Base-by-base conservation (phyloP, 2,797 vertebrate species). In the Vespertilio murinus region DNA sequence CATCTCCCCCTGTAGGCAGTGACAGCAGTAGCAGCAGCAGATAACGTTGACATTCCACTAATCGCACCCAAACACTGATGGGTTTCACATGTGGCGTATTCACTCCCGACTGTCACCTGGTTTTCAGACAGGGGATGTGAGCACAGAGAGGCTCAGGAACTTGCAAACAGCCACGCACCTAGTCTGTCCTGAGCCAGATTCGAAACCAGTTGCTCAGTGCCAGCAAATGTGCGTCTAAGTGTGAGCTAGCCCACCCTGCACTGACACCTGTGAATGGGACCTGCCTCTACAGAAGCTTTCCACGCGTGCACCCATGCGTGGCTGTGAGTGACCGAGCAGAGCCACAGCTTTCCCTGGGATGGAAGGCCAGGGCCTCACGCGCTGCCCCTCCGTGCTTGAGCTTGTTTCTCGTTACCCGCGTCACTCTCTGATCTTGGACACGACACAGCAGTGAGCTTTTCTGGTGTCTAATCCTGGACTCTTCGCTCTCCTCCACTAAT, bases 71-170 rank as follows among this genome's bases (percentile, higher is more conserved):
- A 49, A 52, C 40, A 30, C 30, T 4, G 38, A 28, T 14, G 25
- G 7, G 14, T 35, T 73, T 88, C 65, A 20, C 10, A 20, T 54
- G 12, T 59, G 33, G 12, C 11, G 22, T 22, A 1, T 81, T 64
- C 70, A 45, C 47, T 47, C 54, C 65, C 75, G 49, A 59, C 47
- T 25, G 1, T 9, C 28, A 25, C 40, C 40, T 42, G 78, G 65
- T 74, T 92, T 78, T 83, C 40, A 79, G 33, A 82, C 25, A 25
- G 71, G 45, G 61, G 69, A 52, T 33, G 25, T 78, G 42, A 74
- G 70, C 42, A 33, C 45, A 65, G 40, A 30, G 54, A 49, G 14
- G 38, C 74, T 49, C n/a, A 49, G 40, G 42, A 35, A 52, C 38
- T 49, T 64, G 49, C 35, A 54, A 23, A n/a, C 17, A 56, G 33